These are phyloP conservation scores for Shinisaurus crocodilurus DNA, from an alignment of 2,113 vertebrate species.

Conservation along the genomic window DNA sequence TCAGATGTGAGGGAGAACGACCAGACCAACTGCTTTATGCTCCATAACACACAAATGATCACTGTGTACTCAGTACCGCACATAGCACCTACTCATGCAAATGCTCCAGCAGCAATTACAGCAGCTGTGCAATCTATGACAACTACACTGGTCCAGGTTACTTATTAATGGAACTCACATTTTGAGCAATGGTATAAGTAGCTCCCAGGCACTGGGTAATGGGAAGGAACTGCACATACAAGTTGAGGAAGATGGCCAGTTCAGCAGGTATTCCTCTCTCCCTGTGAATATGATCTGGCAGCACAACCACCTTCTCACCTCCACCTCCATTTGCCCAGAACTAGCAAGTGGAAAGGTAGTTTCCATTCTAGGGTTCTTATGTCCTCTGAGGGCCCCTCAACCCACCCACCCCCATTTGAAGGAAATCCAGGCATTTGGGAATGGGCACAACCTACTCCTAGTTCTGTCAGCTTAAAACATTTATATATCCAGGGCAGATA, in stretches of 20 bases:
- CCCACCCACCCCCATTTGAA: neutral
- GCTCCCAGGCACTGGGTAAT: no score
- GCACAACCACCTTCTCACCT: no score
- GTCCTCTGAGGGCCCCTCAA: neutral
- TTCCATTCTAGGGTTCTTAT: neutral
- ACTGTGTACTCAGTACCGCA: neutral
- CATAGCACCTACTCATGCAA: neutral
- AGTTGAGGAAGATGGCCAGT: neutral
- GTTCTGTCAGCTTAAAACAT: neutral
- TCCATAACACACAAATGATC: neutral
- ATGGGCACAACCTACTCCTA: neutral
- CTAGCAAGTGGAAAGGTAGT: neutral
- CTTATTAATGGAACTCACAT: neutral
- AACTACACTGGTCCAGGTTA: neutral
- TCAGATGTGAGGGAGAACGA: neutral
- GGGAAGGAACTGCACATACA: neutral
- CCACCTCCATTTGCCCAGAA: neutral
- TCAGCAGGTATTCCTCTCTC: neutral
- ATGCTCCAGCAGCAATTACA: neutral
- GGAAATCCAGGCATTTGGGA: neutral
- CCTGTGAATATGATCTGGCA: neutral
- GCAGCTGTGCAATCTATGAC: neutral
- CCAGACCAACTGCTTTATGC: neutral
- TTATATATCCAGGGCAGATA: neutral
- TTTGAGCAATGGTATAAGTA: neutral